Percentiles rank a stretch among this genome's conserved stretches.
These are phyloP conservation scores for Lepidurus apus DNA, from an alignment of 1,140 invertebrate genomes.

Conservation along the genomic window DNA sequence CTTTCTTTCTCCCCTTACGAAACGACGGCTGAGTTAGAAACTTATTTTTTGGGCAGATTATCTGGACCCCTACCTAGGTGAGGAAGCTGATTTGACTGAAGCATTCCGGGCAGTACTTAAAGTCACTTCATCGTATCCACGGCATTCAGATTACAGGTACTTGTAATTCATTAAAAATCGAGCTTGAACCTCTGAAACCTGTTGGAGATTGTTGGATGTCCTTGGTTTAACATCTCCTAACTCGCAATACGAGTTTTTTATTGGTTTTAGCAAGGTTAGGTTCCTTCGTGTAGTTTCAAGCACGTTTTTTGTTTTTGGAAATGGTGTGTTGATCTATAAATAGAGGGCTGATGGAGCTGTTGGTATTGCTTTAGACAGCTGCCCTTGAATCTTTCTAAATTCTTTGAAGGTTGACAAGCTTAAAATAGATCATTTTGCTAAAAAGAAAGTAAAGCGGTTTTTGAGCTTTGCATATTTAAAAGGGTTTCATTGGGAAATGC, in stretches of 20 bases:
- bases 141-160: constrained; percentile 63
- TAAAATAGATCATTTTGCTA: not conserved
- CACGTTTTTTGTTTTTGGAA: too few relatives aligned
- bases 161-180: constrained; percentile 38
- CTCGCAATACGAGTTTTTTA: too few relatives aligned
- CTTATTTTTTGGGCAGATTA: constrained; percentile 52
- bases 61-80: constrained; percentile 52
- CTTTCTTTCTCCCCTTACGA: not conserved
- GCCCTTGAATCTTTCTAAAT: not conserved
- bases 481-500: too few relatives aligned
- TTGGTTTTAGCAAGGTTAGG: too few relatives aligned
- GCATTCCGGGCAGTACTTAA: constrained; percentile 65
- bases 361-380: not conserved
- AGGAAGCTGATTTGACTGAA: constrained; percentile 39
- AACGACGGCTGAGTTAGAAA: not conserved
- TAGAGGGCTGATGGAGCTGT: too few relatives aligned
- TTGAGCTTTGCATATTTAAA: too few relatives aligned
- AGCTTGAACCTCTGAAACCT: too few relatives aligned
- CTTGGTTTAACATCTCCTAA: too few relatives aligned
- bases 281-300: too few relatives aligned
- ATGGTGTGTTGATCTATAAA: too few relatives aligned
- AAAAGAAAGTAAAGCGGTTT: too few relatives aligned
- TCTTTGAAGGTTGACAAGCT: not conserved
- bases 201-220: too few relatives aligned
- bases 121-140: constrained; percentile 63